Base-by-base conservation (phyloP, 2,888 invertebrate species). In the Leucoptera coffeella region DNA sequence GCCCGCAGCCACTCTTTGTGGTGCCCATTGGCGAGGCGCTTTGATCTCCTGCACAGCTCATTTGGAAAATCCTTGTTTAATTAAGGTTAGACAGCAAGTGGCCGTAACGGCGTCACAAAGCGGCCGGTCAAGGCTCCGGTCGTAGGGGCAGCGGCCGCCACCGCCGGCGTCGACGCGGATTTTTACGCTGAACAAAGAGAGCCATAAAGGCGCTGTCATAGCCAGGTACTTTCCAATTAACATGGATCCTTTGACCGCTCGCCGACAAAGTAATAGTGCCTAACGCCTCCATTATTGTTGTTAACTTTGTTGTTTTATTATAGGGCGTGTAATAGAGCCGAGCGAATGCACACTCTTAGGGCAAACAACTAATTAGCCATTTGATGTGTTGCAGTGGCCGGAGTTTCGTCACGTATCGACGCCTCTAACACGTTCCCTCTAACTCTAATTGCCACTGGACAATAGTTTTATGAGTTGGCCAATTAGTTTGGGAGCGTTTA, bases 31-130 rank as follows among this genome's bases (percentile, higher is more conserved):
- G 47, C 45, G 45, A 45, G 52, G 44, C 47, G 33, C 67, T 67
- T 67, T 67, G 67, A 67, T 57, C 52, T 59, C 47, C 40, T 44
- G 43, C 55, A 50, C 55, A 50, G 45, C 53, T 67, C 60, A 64
- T 67, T 67, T 56, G 54, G 64, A 69, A 67, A 67, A 67, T 65
- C 65, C 64, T 60, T 67, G 67, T 67, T 69, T 69, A 69, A 69
- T 69, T 67, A 67, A 67, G 58, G 67, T 67, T 67, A 62, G 67
- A 69, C 67, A n/a, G n/a, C n/a, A 67, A 65, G 62, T 67, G 56
- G 40, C 53, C 47, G 60, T 67, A 65, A 67, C 67, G 65, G 64
- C 45, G 59, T 67, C 65, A 67, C 67, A 67, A 67, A 69, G 65
- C 62, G 54, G 50, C 45, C 50, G 62, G 65, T 60, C 64, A 60